Conservation (phyloP, 2,797 vertebrate species). For the Galago senegalensis region DNA sequence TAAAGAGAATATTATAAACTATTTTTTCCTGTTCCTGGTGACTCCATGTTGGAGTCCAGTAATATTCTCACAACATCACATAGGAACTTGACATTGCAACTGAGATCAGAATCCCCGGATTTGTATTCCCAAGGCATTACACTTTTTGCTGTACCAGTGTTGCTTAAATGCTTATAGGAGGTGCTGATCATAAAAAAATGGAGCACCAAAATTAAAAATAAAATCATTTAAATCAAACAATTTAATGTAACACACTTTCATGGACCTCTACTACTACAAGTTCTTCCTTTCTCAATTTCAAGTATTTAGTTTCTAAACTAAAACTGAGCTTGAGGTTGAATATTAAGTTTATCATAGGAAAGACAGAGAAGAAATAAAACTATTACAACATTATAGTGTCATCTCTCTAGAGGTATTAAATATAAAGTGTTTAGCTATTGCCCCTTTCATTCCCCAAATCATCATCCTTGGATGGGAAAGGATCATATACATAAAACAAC, state of each 20-base stretch:
- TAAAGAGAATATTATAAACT: neutral
- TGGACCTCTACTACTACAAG: neutral
- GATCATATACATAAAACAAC: conserved; percentile 60
- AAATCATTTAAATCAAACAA: conserved; percentile 2
- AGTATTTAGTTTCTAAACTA: conserved; percentile 45
- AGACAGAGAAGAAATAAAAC: conserved; percentile 55
- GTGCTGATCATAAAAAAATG: neutral
- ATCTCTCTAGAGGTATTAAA: conserved; percentile 35
- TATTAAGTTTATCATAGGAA: conserved; percentile 41
- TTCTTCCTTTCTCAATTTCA: conserved; percentile 35
- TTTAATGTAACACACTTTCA: conserved; percentile 34
- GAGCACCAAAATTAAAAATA: conserved; percentile 33
- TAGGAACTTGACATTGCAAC: conserved; percentile 27
- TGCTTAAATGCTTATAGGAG: conserved; percentile 46
- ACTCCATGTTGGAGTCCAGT: conserved; percentile 29
- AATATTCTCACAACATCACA: conserved; percentile 34
- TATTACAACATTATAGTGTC: conserved; percentile 24
- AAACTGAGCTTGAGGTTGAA: conserved; percentile 48
- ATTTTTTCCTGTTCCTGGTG: conserved; percentile 42
- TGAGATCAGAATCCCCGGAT: conserved; percentile 54
- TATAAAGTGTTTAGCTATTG: conserved; percentile 49
- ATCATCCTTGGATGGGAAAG: conserved; percentile 63
- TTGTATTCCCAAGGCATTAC: conserved; percentile 15
- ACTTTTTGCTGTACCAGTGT: conserved; percentile 43
- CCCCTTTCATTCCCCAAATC: neutral